Base-by-base conservation (phyloP, 2,888 invertebrate genomes). In the Clistopyga incitator region DNA sequence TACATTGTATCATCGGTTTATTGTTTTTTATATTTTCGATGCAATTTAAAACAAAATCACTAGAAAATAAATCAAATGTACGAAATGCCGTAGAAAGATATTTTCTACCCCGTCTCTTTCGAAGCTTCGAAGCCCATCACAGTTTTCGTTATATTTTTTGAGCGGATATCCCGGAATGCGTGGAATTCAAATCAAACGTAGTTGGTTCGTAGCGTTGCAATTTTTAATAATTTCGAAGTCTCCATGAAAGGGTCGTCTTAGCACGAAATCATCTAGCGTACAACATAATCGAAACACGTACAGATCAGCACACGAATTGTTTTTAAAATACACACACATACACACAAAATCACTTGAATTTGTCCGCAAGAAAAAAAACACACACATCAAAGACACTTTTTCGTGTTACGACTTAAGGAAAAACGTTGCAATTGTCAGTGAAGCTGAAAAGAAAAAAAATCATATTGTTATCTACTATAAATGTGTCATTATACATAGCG, bases 401-500 rank as follows among this genome's bases (percentile, higher is more conserved):
- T 52, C 67, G 20, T 18, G 29, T 47, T 25, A 18, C 68, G 29
- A 64, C 29, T 65, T 34, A 52, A 59, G 47, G 56, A 78, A 56
- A 70, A 65, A 81, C 38, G 20, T n/a, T 76, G 56, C 68, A 86
- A 87, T 88, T 88, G 87, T 89, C 88, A 88, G 87, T 86, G 67
- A 59, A 34, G 50, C 10, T 59, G 29, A 29, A 59, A 79, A 91
- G 84, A 87, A 25, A 71, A 79, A 91, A 84, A 87, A 90, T 89
- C 86, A 87, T 90, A 90, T 90, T 91, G 91, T 92, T 92, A 92
- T 91, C 64, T 90, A 92, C 89, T 92, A 91, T 92, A 91, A 91
- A 92, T 91, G 91, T 91, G 90, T 92, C 91, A 90, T 89, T 64
- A 91, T 90, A 91, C 86, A 88, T 88, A 90, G 89, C 86, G 89